Percentiles rank a stretch among this genome's conserved stretches.
Evolutionary conservation across 2,888 invertebrate genomes (phyloP).

Genomic region (Drosophila multiciliata): DNA sequence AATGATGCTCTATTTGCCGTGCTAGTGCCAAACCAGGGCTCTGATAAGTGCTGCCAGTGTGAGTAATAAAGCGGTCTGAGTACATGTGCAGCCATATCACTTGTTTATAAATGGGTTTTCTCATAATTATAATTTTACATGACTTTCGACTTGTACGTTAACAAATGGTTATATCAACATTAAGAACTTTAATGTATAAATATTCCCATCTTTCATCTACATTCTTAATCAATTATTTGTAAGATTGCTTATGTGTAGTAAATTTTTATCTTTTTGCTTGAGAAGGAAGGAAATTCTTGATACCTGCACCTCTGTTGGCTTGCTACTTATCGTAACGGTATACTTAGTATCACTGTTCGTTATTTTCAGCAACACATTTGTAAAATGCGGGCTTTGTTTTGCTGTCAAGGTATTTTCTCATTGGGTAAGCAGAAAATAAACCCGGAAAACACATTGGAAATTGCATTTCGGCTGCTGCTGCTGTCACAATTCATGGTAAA

Average conservation of each 20-base stretch:
- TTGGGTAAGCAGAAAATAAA: background rate
- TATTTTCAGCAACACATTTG: background rate
- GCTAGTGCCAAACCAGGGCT: constrained; percentile 52
- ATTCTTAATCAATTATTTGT: background rate
- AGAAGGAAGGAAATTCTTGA: background rate
- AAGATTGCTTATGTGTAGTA: background rate
- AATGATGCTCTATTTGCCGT: constrained; percentile 73
- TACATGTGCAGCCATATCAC: constrained; percentile 27
- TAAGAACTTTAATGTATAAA: background rate
- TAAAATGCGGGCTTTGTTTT: background rate
- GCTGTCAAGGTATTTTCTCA: background rate
- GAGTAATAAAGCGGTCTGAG: constrained; percentile 44
- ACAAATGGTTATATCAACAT: background rate
- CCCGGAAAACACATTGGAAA: constrained; percentile 1
- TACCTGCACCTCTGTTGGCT: background rate
- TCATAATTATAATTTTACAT: constrained; percentile 11
- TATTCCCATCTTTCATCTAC: background rate
- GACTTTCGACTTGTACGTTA: background rate
- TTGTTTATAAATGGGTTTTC: constrained; percentile 8
- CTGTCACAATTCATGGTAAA: background rate
- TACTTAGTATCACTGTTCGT: background rate
- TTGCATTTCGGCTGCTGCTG: background rate
- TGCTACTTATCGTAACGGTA: background rate
- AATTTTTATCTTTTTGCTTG: background rate
- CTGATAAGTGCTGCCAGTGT: constrained; percentile 65